These are phyloP conservation scores for Rhinichthys osculus DNA, from an alignment of 2,797 vertebrate species.

Conservation along the genomic window DNA sequence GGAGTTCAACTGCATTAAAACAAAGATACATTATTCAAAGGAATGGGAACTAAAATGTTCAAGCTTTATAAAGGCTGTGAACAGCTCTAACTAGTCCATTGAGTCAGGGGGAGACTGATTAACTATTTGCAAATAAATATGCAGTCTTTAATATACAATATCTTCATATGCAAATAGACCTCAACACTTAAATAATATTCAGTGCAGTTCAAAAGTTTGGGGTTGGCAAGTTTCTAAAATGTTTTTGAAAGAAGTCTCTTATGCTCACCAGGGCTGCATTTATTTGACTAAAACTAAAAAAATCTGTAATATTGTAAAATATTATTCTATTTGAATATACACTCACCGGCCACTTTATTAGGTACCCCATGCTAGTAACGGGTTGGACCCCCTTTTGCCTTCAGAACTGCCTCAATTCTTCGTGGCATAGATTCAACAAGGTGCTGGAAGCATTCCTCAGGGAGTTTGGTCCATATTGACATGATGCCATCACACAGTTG, in stretches of 20 bases:
- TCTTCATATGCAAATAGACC: not conserved
- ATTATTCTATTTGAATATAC: too few relatives aligned
- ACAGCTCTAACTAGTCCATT: not conserved
- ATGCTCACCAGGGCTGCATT: not conserved
- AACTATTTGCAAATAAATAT: not conserved
- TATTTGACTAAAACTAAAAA: not conserved
- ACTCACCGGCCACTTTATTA: too few relatives aligned
- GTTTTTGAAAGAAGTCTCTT: slow-evolving; percentile 3
- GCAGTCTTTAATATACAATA: not conserved
- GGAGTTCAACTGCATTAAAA: not conserved
- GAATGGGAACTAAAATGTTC: not conserved
- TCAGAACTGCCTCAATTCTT: too few relatives aligned
- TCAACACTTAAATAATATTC: not conserved
- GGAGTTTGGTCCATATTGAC: too few relatives aligned
- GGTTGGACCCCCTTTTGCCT: too few relatives aligned
- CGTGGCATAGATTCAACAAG: too few relatives aligned
- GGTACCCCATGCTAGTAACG: too few relatives aligned
- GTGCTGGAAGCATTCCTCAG: too few relatives aligned
- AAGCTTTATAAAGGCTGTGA: not conserved
- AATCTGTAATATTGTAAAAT: too few relatives aligned
- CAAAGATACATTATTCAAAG: too few relatives aligned
- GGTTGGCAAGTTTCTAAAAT: not conserved
- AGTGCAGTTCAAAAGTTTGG: not conserved
- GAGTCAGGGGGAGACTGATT: not conserved
- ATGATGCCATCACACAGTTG: too few relatives aligned